These are phyloP conservation scores for Periophthalmodon schlosseri DNA, from an alignment of 2,113 vertebrate genomes.

Conservation along the genomic window DNA sequence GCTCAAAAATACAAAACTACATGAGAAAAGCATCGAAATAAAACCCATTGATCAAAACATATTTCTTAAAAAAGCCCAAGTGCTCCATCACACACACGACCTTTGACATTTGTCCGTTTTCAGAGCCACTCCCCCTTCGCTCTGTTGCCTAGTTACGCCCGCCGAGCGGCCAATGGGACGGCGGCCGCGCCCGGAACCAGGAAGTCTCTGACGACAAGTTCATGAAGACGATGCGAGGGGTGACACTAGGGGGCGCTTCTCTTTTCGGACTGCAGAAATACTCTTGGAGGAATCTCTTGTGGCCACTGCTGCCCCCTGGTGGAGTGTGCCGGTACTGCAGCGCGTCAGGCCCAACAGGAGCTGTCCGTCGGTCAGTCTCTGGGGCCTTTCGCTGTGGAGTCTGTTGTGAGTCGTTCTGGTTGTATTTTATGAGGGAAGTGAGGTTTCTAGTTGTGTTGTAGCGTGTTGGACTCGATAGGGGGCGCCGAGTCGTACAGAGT, in stretches of 20 bases:
- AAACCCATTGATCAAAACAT: conserved; percentile 94
- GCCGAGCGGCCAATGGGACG: conserved; percentile 66
- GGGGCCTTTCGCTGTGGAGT: conserved; percentile 54
- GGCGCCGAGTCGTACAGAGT: conserved; percentile 99
- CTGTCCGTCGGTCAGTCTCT: conserved; percentile 67
- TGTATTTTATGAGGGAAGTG: conserved; percentile 35
- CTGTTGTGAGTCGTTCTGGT: conserved; percentile 9
- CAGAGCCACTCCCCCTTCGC: conserved; percentile 86
- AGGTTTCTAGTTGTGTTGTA: conserved; percentile 93
- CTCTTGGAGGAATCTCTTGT: conserved; percentile 65
- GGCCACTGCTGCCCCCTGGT: conserved; percentile 60
- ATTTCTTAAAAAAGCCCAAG: conserved; percentile 89
- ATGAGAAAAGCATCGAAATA: conserved; percentile 99
- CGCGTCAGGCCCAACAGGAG: conserved; percentile 48
- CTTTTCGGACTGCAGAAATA: conserved; percentile 55
- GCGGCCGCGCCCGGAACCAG: conserved; percentile 70
- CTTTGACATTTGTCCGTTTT: conserved; percentile 57
- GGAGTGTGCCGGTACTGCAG: conserved; percentile 46
- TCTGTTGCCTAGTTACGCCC: conserved; percentile 69
- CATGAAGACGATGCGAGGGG: conserved; percentile 37
- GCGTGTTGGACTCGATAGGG: conserved; percentile 99
- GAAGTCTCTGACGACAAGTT: conserved; percentile 63
- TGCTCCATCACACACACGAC: conserved; percentile 81
- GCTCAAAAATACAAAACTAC: conserved; percentile 99
- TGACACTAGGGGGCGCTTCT: conserved; percentile 1